phyloP scores from a whole-genome alignment of 2,888 invertebrate species.

The Alloplasta piceator region DNA sequence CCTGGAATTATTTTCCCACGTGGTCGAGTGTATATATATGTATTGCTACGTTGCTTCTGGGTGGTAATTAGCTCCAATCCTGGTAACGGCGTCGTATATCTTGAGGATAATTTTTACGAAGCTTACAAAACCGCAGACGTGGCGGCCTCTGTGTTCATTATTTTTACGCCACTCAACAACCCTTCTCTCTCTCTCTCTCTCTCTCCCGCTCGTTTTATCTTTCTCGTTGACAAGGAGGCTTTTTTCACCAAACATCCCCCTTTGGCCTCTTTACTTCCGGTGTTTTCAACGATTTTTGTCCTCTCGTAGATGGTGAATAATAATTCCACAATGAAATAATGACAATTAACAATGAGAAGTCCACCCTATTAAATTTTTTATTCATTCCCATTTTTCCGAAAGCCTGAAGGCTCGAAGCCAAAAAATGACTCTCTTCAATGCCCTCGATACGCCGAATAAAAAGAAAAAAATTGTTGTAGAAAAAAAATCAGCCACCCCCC shows the following conservation, averaged over 20 bases:
- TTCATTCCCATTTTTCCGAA: not conserved
- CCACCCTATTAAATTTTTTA: too few relatives aligned
- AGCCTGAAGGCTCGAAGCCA: not conserved
- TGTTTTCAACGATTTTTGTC: conserved; percentile 2
- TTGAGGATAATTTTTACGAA: conserved; percentile 76
- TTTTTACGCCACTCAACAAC: conserved; percentile 72
- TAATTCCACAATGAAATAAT: too few relatives aligned
- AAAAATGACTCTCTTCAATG: not conserved
- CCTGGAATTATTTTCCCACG: too few relatives aligned
- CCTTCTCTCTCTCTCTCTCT: conserved; percentile 41
- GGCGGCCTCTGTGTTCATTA: conserved; percentile 77
- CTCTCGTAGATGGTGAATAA: not conserved
- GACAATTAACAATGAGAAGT: too few relatives aligned
- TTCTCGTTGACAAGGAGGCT: not conserved
- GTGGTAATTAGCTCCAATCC: conserved; percentile 82
- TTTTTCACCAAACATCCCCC: not conserved
- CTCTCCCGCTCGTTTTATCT: conserved; percentile 40
- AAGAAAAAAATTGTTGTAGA: not conserved
- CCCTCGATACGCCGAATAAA: not conserved
- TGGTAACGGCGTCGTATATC: conserved; percentile 80
- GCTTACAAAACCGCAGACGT: conserved; percentile 65
- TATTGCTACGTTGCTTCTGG: conserved; percentile 78
- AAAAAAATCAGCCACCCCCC: not conserved
- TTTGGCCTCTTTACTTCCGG: not conserved
- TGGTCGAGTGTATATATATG: conserved; percentile 4